These are phyloP conservation scores for Acanthosepion lycidas DNA, from an alignment of 2,888 invertebrate genomes.

Conservation along the genomic window DNA sequence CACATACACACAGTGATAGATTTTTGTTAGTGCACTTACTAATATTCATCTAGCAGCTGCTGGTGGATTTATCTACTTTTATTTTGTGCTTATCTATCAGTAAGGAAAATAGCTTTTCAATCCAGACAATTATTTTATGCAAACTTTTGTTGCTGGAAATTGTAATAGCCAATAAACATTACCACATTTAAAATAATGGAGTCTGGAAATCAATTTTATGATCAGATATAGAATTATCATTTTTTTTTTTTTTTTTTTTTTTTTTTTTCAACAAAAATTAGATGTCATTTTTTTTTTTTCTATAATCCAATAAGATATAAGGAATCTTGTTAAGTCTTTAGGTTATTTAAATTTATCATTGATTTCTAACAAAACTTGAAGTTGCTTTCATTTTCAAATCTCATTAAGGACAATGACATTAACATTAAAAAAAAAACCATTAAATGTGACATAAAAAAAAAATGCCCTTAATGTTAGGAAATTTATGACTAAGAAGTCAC, in stretches of 20 bases:
- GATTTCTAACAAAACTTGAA: neutral
- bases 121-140: neutral
- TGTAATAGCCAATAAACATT: neutral
- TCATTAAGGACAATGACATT: neutral
- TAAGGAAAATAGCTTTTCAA: neutral
- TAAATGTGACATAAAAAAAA: no score
- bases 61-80: neutral
- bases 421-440: no score
- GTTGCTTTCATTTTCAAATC: neutral
- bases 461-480: neutral
- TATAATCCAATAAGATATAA: no score
- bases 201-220: no score
- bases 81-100: neutral
- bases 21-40: conserved; percentile 24
- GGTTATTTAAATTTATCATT: neutral
- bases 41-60: conserved; percentile 25
- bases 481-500: no score
- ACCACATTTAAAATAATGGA: neutral
- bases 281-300: no score
- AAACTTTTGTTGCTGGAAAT: neutral
- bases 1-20: neutral
- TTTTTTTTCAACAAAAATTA: no score
- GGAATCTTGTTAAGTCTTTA: neutral
- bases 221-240: no score
- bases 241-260: no score